These are phyloP conservation scores for Diploscapter pachys DNA, from an alignment of 1,140 invertebrate species.

Conservation along the genomic window DNA sequence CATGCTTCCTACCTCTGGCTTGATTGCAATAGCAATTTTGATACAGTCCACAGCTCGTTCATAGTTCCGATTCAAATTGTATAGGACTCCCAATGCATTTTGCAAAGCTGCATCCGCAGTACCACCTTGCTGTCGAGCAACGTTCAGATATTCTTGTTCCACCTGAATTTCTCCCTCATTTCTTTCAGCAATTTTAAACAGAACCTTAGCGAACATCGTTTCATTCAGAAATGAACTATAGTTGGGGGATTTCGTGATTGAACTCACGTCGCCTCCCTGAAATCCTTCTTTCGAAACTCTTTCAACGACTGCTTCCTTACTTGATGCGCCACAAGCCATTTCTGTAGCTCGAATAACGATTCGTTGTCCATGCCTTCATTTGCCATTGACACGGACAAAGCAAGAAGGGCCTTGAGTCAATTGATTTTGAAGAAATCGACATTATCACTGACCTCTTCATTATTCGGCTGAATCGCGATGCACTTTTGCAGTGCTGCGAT, in stretches of 20 bases:
- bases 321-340: slow-evolving; percentile 47
- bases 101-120: slow-evolving; percentile 89
- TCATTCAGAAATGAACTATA: slow-evolving; percentile 30
- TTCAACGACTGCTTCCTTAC: slow-evolving; percentile 10
- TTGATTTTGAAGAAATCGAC: slow-evolving; percentile 1
- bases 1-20: slow-evolving; percentile 67
- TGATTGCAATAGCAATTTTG: slow-evolving; percentile 77
- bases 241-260: slow-evolving; percentile 7
- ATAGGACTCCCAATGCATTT: slow-evolving; percentile 87
- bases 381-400: slow-evolving; percentile 86
- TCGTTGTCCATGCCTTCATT: slow-evolving; percentile 72
- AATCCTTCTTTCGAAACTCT: not conserved
- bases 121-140: slow-evolving; percentile 74
- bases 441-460: slow-evolving; percentile 64
- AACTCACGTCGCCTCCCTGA: slow-evolving; percentile 6
- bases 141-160: slow-evolving; percentile 74
- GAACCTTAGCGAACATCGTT: slow-evolving; percentile 25
- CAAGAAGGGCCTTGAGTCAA: slow-evolving; percentile 71
- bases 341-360: slow-evolving; percentile 46
- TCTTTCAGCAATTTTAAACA: slow-evolving; percentile 18
- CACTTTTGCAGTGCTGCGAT: slow-evolving; percentile 84
- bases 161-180: slow-evolving; percentile 61
- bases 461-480: slow-evolving; percentile 75
- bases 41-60: slow-evolving; percentile 96
- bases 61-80: slow-evolving; percentile 87